Conservation (phyloP, 2,888 invertebrate species). For the Parelbella ahira region DNA sequence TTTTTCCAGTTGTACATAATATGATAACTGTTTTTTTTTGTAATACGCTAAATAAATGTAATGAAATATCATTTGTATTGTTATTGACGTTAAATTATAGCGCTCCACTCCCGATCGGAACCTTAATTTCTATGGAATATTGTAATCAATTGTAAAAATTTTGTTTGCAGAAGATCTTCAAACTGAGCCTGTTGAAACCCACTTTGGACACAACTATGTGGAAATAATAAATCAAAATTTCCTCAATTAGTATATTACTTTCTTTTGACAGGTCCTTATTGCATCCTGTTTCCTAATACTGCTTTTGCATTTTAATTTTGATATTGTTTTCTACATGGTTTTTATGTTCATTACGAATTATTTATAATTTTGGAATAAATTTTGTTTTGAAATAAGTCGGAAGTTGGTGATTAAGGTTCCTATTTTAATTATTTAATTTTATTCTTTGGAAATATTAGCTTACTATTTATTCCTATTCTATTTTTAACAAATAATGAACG, state of each 20-base stretch:
- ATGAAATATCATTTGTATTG: slow-evolving; percentile 76
- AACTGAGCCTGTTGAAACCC: slow-evolving; percentile 76
- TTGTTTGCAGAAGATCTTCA: slow-evolving; percentile 77
- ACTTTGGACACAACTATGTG: slow-evolving; percentile 79
- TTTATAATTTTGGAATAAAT: slow-evolving; percentile 79
- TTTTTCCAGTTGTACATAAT: slow-evolving; percentile 79
- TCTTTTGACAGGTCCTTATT: slow-evolving; percentile 73
- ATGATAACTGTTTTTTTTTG: slow-evolving; percentile 80
- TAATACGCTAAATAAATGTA: slow-evolving; percentile 79
- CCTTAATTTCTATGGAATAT: slow-evolving; percentile 64
- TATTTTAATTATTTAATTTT: slow-evolving; percentile 36
- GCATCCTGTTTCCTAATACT: slow-evolving; percentile 67
- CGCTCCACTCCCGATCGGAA: slow-evolving; percentile 80
- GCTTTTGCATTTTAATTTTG: slow-evolving; percentile 57
- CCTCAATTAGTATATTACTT: slow-evolving; percentile 71
- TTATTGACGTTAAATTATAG: slow-evolving; percentile 72
- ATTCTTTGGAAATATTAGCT: no score
- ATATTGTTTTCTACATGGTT: slow-evolving; percentile 76
- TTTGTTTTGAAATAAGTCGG: slow-evolving; percentile 70
- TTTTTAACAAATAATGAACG: no score
- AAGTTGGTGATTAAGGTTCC: slow-evolving; percentile 76
- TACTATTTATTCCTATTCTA: no score
- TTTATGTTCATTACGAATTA: slow-evolving; percentile 75
- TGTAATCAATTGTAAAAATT: slow-evolving; percentile 71
- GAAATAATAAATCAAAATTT: slow-evolving; percentile 80